Percentiles rank a stretch among this genome's conserved stretches.
These are phyloP conservation scores for Thaumetopoea pityocampa DNA, from an alignment of 1,140 invertebrate species.

Conservation along the genomic window DNA sequence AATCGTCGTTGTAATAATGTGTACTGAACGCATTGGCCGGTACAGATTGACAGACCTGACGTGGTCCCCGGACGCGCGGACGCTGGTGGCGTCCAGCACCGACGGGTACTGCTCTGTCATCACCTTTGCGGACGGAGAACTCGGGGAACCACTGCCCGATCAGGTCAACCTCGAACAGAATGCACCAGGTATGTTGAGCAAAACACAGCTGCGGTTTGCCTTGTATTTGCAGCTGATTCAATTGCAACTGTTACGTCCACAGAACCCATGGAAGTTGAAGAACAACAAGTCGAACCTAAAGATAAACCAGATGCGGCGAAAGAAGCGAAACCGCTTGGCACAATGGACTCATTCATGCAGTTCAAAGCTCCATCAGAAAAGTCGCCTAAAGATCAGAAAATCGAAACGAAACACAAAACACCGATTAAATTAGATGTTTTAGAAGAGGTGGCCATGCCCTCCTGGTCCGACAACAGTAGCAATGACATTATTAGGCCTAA, in stretches of 20 bases:
- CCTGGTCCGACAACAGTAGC: constrained; percentile 74
- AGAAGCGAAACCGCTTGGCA: constrained; percentile 34
- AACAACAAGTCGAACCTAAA: constrained; percentile 24
- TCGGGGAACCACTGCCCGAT: constrained; percentile 83
- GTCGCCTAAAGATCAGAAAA: constrained; percentile 46
- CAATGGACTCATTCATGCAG: constrained; percentile 60
- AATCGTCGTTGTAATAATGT: no score
- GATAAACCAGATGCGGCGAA: constrained; percentile 22
- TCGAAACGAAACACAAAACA: constrained; percentile 41
- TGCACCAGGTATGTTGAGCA: no score
- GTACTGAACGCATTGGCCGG: background rate
- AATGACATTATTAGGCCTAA: constrained; percentile 50
- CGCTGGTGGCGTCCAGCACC: constrained; percentile 92
- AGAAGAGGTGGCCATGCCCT: constrained; percentile 75
- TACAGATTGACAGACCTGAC: constrained; percentile 89
- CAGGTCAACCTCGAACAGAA: constrained; percentile 16
- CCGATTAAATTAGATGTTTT: constrained; percentile 60
- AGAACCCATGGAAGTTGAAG: constrained; percentile 53
- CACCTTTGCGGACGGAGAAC: constrained; percentile 87
- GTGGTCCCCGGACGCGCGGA: constrained; percentile 91
- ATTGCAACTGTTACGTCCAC: no score
- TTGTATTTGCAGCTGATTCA: no score
- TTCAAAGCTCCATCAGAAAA: constrained; percentile 60
- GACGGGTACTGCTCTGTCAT: constrained; percentile 97
- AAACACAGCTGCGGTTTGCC: no score